Evolutionary conservation across 1,140 invertebrate species (phyloP).

Genomic region (Pseudomyrmex sp.): DNA sequence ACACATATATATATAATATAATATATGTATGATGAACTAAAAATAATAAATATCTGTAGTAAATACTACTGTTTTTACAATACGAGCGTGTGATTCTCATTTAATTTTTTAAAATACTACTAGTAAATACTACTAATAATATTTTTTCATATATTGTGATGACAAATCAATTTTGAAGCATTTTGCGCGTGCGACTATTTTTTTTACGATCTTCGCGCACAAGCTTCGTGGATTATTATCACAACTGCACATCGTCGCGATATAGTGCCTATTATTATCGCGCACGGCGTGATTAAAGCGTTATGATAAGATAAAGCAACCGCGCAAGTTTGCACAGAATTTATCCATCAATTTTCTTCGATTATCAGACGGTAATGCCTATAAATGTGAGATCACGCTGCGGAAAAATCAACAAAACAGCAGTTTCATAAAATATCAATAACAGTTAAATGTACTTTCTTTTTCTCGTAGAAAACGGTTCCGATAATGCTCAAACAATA

Average conservation of each 20-base stretch:
- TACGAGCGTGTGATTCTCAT: too few species aligned
- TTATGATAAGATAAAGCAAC: constrained; percentile 31
- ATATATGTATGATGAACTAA: too few species aligned
- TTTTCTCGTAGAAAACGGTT: not conserved
- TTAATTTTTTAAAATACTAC: too few species aligned
- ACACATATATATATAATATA: not conserved
- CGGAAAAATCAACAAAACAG: constrained; percentile 18
- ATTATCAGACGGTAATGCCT: constrained; percentile 12
- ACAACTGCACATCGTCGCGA: constrained; percentile 30
- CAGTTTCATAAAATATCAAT: constrained; percentile 23
- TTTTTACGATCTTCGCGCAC: not conserved
- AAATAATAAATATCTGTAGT: too few species aligned
- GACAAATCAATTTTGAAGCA: too few species aligned
- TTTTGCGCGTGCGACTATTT: not conserved
- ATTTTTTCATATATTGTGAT: too few species aligned
- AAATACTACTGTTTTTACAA: too few species aligned
- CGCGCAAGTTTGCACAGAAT: not conserved
- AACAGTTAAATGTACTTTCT: constrained; percentile 35
- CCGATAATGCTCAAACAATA: constrained; percentile 28
- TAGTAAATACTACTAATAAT: too few species aligned
- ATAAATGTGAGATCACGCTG: constrained; percentile 21
- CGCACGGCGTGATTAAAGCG: constrained; percentile 16
- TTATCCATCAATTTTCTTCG: constrained; percentile 45
- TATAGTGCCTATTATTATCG: constrained; percentile 24
- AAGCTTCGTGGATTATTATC: constrained; percentile 14